Percentiles rank a stretch among this genome's conserved stretches.
Evolutionary conservation across 2,797 vertebrate species (phyloP).

Genomic region (Leptatherina wallacei): DNA sequence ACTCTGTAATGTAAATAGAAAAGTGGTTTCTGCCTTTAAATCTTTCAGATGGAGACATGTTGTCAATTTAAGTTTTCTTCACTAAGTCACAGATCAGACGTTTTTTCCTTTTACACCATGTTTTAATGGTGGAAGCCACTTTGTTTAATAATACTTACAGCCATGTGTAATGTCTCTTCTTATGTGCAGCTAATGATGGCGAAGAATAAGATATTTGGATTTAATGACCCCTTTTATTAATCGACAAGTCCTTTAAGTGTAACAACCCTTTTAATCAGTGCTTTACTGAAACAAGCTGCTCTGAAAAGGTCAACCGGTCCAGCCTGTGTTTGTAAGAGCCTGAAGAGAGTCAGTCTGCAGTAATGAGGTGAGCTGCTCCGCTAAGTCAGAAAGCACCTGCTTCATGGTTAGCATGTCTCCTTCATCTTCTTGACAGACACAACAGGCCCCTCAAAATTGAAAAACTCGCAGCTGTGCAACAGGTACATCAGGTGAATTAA

Average conservation of each 20-base stretch:
- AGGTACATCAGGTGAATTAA: background rate
- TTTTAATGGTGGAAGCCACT: background rate
- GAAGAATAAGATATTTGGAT: constrained; percentile 22
- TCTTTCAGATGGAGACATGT: background rate
- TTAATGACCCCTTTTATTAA: constrained; percentile 25
- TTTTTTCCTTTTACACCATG: background rate
- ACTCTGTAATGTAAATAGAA: background rate
- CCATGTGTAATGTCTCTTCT: background rate
- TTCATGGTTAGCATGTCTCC: constrained; percentile 12
- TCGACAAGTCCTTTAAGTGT: constrained; percentile 15
- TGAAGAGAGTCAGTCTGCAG: background rate
- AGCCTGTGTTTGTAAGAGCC: constrained; percentile 18
- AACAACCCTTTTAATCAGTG: constrained; percentile 30
- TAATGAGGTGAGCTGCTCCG: constrained; percentile 1
- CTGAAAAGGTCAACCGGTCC: constrained; percentile 40
- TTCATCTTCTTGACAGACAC: background rate
- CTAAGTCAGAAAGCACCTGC: constrained; percentile 24
- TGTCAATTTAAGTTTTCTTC: background rate
- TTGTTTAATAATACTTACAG: background rate
- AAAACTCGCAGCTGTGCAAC: background rate
- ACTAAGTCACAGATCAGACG: background rate
- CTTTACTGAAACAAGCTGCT: constrained; percentile 11
- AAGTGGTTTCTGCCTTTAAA: constrained; percentile 8
- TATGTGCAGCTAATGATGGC: constrained; percentile 1
- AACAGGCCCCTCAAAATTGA: background rate